A percentile compares a stretch with the other conserved stretches of the same genome.
phyloP scores from a whole-genome alignment of 2,797 vertebrate species.

The Buphagus erythrorhynchus region DNA sequence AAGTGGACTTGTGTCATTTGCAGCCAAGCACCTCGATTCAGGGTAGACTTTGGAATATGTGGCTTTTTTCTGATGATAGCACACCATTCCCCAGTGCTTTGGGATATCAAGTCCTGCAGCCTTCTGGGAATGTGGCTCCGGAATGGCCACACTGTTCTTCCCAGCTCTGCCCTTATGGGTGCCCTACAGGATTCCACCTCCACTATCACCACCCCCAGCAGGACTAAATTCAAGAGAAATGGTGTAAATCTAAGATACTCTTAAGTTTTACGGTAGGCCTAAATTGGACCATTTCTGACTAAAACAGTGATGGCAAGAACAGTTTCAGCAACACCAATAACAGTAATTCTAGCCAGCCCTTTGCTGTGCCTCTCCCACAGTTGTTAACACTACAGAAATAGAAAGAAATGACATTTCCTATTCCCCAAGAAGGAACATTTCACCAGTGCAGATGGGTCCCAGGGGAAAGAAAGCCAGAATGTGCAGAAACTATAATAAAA shows the following conservation, averaged over 20 bases:
- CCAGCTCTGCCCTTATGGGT: neutral
- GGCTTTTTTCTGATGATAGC: neutral
- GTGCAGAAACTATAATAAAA: constrained; percentile 48
- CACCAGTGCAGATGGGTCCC: neutral
- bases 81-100: neutral
- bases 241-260: neutral
- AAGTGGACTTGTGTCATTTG: neutral
- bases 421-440: constrained; percentile 1
- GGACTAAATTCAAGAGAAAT: neutral
- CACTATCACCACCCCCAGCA: neutral
- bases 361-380: neutral
- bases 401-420: neutral
- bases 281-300: neutral
- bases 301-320: neutral
- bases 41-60: neutral
- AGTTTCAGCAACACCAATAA: constrained; percentile 19
- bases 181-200: neutral
- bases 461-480: constrained; percentile 29
- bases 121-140: neutral
- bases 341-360: constrained; percentile 17
- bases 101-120: neutral
- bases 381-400: constrained; percentile 28
- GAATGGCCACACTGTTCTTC: neutral
- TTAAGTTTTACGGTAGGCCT: neutral
- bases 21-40: neutral